Percentiles rank a stretch among this genome's conserved stretches.
These are phyloP conservation scores for Pseudomugil gertrudae DNA, from an alignment of 2,797 vertebrate genomes.

Conservation along the genomic window DNA sequence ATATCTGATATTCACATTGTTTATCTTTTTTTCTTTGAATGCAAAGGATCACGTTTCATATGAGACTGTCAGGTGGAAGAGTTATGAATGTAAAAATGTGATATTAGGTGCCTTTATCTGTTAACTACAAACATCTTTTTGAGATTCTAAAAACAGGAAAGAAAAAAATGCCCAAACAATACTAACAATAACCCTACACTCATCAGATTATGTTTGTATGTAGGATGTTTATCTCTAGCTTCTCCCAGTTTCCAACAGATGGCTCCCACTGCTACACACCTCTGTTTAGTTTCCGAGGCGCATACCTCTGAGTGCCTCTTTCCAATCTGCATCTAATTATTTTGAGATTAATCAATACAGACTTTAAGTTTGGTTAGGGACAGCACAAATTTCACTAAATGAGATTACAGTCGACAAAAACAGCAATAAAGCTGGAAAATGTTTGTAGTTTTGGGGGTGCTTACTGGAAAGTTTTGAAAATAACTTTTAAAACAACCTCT, in stretches of 20 bases:
- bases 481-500: background rate
- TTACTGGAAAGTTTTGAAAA: conserved; percentile 5
- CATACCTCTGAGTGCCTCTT: conserved; percentile 30
- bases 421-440: conserved; percentile 4
- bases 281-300: conserved; percentile 42
- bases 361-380: conserved; percentile 46
- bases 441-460: background rate
- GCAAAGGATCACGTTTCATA: too few relatives aligned
- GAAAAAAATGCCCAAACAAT: too few relatives aligned
- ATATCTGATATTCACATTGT: background rate
- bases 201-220: too few relatives aligned
- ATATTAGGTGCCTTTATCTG: background rate
- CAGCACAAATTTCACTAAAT: conserved; percentile 50
- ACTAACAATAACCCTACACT: too few relatives aligned
- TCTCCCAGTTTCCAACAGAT: conserved; percentile 39
- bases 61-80: too few relatives aligned
- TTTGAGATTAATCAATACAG: conserved; percentile 46
- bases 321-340: conserved; percentile 55
- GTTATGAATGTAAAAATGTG: too few relatives aligned
- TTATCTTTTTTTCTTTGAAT: background rate
- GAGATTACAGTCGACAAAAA: conserved; percentile 34
- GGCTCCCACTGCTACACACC: conserved; percentile 41
- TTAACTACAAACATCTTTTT: background rate
- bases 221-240: conserved; percentile 2
- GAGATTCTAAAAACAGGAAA: too few relatives aligned